Base-by-base conservation (phyloP, 2,113 vertebrate genomes). In the Sprattus sprattus region DNA sequence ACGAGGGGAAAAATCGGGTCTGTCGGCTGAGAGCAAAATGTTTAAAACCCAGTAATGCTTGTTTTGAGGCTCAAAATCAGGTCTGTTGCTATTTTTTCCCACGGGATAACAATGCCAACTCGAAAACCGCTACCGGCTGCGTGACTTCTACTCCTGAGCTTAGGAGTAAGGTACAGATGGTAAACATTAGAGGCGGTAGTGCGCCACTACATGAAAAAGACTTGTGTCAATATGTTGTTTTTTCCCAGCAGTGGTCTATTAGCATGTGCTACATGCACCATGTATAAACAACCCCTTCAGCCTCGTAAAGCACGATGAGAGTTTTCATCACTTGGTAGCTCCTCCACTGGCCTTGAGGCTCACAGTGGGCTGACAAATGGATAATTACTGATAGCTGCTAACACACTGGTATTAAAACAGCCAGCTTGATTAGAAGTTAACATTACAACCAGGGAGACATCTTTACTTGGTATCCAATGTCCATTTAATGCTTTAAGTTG, bases 111-210 rank as follows among this genome's bases (percentile, higher is more conserved):
- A 88, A 80, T 86, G 32, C 57, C 78, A 87, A 28, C 13, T 88
- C 80, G 84, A 83, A 84, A 83, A 32, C 84, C 22, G 78, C 91
- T 39, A 5, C 88, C 84, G 84, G 87, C 88, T 89, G 86, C 22
- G 28, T 88, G 88, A 75, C 81, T 54, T 87, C 49, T 54, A 81
- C 49, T 82, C 44, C 85, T 82, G 86, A 86, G 87, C 86, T 80
- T 39, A 22, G 81, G 71, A 10, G 82, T 28, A 75, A 20, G 39
- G 11, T 49, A 90, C 93, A 94, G 89, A 89, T 94, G 94, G 91
- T 80, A 92, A 86, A 89, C 87, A 94, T 94, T 94, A 93, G 60
- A 83, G 85, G 89, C 83, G 90, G 87, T 87, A 57, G 52, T 88
- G 87, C 11, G 1, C 88, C 87, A 86, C 86, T 91, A 92, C 92